These are phyloP conservation scores for Leptinotarsa lineolata DNA, from an alignment of 1,140 invertebrate genomes.

Conservation along the genomic window DNA sequence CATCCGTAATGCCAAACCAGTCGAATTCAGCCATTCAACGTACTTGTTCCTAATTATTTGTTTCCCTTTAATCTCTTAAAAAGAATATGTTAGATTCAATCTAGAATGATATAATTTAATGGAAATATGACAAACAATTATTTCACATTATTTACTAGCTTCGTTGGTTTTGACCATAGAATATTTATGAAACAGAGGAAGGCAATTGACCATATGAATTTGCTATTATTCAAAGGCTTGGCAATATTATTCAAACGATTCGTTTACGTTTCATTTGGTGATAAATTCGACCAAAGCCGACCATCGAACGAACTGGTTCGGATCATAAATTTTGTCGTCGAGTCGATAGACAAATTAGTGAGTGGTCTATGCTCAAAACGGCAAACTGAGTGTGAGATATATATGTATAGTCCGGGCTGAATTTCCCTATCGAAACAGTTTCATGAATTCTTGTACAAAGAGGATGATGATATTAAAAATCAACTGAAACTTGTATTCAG, in stretches of 20 bases:
- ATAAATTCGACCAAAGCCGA: conserved; percentile 31
- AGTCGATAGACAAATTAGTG: conserved; percentile 25
- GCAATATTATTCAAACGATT: conserved; percentile 32
- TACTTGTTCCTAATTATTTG: too few relatives aligned
- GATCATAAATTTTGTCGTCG: conserved; percentile 31
- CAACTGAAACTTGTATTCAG: too few relatives aligned
- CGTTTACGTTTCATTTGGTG: conserved; percentile 30
- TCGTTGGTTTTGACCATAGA: not conserved
- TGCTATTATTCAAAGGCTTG: conserved; percentile 25
- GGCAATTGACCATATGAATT: conserved; percentile 23
- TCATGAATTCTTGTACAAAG: too few relatives aligned
- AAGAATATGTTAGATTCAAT: too few relatives aligned
- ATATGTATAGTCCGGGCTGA: too few relatives aligned
- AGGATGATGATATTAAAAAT: too few relatives aligned
- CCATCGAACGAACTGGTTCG: conserved; percentile 29
- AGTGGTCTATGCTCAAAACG: not conserved
- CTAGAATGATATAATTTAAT: too few relatives aligned
- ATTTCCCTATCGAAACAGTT: too few relatives aligned
- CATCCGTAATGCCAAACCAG: too few relatives aligned
- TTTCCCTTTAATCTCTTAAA: too few relatives aligned
- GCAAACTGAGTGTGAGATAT: not conserved
- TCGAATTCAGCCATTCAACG: too few relatives aligned
- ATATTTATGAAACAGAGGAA: not conserved
- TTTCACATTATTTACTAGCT: not conserved
- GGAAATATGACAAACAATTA: too few relatives aligned